phyloP scores from a whole-genome alignment of 2,888 invertebrate species.

The Norana najaformis region DNA sequence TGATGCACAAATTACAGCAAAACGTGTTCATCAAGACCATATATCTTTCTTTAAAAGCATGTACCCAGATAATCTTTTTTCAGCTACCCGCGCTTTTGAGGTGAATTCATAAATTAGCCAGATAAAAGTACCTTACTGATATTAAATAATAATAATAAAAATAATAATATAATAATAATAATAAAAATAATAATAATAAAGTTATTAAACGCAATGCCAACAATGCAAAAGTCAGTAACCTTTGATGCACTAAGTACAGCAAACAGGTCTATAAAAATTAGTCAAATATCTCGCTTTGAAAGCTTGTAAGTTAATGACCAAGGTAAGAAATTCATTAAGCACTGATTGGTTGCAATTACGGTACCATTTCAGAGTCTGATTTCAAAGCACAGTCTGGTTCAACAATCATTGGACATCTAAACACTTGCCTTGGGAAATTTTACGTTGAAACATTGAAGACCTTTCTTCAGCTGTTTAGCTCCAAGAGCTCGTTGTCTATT shows the following conservation, averaged over 20 bases:
- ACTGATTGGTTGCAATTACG: too few relatives aligned
- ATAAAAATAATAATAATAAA: too few relatives aligned
- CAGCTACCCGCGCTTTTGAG: too few relatives aligned
- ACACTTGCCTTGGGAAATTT: not conserved
- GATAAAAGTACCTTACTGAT: too few relatives aligned
- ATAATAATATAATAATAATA: too few relatives aligned
- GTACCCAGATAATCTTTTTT: too few relatives aligned
- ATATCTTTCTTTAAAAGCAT: too few relatives aligned
- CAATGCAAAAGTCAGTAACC: not conserved
- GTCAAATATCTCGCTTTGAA: not conserved
- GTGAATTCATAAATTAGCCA: too few relatives aligned
- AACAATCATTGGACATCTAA: not conserved
- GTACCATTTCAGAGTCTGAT: not conserved
- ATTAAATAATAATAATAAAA: too few relatives aligned
- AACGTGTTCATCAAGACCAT: too few relatives aligned
- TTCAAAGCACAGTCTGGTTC: not conserved
- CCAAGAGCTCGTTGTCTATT: not conserved
- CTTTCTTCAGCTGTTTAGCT: not conserved
- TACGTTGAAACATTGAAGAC: not conserved
- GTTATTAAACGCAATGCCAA: not conserved
- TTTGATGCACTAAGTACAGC: not conserved
- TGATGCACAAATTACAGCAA: too few relatives aligned
- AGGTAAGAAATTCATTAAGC: not conserved
- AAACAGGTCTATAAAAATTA: not conserved
- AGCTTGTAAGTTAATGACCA: not conserved